A percentile compares a stretch with the other conserved stretches of the same genome.
These are phyloP conservation scores for Lasioglossum calceatum DNA, from an alignment of 2,888 invertebrate genomes.

Conservation along the genomic window DNA sequence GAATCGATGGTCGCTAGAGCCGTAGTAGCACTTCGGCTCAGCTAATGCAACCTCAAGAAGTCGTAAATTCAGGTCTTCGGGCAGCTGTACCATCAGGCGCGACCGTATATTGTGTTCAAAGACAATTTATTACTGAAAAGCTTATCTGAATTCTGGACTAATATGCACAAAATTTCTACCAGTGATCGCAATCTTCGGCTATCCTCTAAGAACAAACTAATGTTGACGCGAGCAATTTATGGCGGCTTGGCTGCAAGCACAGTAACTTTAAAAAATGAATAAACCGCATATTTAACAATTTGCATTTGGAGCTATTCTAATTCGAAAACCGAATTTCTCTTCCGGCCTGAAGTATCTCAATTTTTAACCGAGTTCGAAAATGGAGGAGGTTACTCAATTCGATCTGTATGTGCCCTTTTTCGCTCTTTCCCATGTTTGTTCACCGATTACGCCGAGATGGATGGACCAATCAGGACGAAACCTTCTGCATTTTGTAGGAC, in stretches of 20 bases:
- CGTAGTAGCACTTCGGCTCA: not conserved
- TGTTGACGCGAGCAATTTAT: not conserved
- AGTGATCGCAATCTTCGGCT: not conserved
- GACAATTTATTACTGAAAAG: not conserved
- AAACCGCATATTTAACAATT: not conserved
- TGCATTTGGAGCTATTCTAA: no score
- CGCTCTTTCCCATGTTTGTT: no score
- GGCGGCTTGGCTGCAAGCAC: not conserved
- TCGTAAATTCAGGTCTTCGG: not conserved
- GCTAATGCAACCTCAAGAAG: constrained; percentile 1
- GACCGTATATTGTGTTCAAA: not conserved
- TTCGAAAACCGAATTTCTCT: no score
- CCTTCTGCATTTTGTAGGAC: no score
- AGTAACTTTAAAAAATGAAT: not conserved
- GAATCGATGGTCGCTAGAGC: not conserved
- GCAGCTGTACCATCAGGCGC: not conserved
- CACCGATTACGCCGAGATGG: no score
- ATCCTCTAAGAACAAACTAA: not conserved
- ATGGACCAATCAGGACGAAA: no score
- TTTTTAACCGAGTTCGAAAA: no score
- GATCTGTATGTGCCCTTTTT: no score
- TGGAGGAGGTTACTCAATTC: no score
- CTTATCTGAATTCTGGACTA: not conserved
- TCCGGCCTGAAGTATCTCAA: no score
- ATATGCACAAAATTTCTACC: not conserved